A percentile compares a stretch with the other conserved stretches of the same genome.
These are phyloP conservation scores for Bombus turneri DNA, from an alignment of 1,140 invertebrate genomes.

Conservation along the genomic window DNA sequence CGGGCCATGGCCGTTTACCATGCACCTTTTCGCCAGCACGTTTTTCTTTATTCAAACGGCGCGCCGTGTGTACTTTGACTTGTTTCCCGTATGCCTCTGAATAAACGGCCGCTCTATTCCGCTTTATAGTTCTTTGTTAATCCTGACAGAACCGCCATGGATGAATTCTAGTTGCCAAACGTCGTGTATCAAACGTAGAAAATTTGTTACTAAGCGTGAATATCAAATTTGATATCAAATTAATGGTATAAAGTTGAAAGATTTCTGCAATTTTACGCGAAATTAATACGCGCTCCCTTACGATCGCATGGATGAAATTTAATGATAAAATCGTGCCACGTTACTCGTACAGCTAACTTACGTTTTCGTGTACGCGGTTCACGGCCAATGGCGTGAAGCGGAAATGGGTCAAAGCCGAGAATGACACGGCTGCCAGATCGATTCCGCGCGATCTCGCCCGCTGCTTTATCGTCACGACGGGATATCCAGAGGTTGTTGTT, in stretches of 20 bases:
- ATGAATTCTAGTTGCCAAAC: neutral
- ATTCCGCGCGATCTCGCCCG: constrained; percentile 50
- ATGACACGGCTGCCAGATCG: constrained; percentile 32
- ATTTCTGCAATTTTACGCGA: neutral
- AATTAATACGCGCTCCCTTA: neutral
- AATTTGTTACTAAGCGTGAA: neutral
- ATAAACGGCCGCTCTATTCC: neutral
- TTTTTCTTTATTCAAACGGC: constrained; percentile 3
- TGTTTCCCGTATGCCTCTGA: neutral
- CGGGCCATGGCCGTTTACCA: neutral
- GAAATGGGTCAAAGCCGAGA: constrained; percentile 57
- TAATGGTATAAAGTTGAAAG: too few relatives aligned
- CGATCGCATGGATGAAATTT: neutral
- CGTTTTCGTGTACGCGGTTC: constrained; percentile 45
- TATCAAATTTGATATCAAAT: neutral
- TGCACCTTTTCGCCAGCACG: too few relatives aligned
- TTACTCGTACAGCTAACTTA: constrained; percentile 4
- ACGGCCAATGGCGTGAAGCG: constrained; percentile 28
- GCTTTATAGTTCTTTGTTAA: neutral
- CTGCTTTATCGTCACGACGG: constrained; percentile 49
- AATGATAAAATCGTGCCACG: neutral
- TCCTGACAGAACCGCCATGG: neutral
- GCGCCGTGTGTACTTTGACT: neutral
- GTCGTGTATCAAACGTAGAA: neutral
- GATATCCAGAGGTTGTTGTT: constrained; percentile 56